Evolutionary conservation across 1,140 invertebrate genomes (phyloP), one percentile per base, ranked within the genome.

Genomic region (Vollenhovia emeryi): DNA sequence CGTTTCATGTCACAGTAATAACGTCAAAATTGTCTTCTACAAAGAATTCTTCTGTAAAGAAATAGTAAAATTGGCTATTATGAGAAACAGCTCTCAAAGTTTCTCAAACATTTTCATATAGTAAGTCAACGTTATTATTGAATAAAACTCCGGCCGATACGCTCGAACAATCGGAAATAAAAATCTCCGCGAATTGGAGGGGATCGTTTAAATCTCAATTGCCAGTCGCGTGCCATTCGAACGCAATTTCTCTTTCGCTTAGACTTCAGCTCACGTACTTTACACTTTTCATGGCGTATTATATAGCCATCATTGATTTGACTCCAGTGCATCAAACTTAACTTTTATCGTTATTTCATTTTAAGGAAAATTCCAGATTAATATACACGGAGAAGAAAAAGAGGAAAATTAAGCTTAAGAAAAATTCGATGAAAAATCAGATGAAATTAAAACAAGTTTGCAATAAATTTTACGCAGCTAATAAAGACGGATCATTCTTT

Each of bases 231-330:
- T 43, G 36, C 36, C 36, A 66, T 40, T 87, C n/a, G 36, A 88
- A 62, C 21, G 40, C 52, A 57, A 79, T 87, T 87, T 87, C 82
- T 62, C 82, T 66, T 78, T 66, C 15, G 36, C 74, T 15, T 50
- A 30, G 85, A 60, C 50, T 80, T 85, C 82, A 52, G 27, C 11
- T 87, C 87, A 88, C 86, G 83, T 88, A 87, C 24, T 45, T 74
- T n/a, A n/a, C 18, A 52, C 11, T 13, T 43, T 24, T 69, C 85
- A 73, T 75, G 21, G 33, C 68, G 69, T 82, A 82, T 83, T 21
- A 82, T 74, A 36, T 68, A 66, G 48, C 13, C 33, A 64, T 64
- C 5, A 64, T 64, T 40, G 60, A 64, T 40, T 64, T 33, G 1
- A 62, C 30, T 62, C n/a, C 8, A 18, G 27, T 55, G 21, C 52